Evolutionary conservation across 2,113 vertebrate genomes (phyloP).

Genomic region (Hippolais icterina): DNA sequence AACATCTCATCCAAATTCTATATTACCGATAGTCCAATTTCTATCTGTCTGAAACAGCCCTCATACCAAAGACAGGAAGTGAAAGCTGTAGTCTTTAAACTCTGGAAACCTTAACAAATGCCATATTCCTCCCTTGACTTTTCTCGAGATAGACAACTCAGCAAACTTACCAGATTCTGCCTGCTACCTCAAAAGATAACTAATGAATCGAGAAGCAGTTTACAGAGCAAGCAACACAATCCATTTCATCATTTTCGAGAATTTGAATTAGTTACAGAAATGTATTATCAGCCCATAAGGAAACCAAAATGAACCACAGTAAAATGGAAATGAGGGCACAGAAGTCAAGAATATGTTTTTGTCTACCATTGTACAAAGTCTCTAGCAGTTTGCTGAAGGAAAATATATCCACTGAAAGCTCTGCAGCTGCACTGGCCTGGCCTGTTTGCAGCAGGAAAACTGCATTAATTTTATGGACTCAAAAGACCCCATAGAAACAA

Average conservation of each 20-base stretch:
- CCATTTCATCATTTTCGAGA: neutral
- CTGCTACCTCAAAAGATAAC: neutral
- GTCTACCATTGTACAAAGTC: neutral
- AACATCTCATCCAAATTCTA: neutral
- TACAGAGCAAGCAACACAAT: neutral
- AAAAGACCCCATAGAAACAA: neutral
- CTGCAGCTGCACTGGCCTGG: neutral
- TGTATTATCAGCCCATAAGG: too few species aligned
- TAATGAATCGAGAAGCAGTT: neutral
- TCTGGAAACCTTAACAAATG: neutral
- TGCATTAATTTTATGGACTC: neutral
- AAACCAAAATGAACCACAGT: neutral
- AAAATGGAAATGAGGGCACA: neutral
- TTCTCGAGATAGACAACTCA: neutral
- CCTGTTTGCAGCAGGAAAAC: neutral
- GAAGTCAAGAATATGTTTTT: neutral
- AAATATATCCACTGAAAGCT: neutral
- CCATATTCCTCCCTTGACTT: neutral
- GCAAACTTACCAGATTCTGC: neutral
- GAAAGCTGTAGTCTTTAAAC: neutral
- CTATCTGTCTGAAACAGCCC: neutral
- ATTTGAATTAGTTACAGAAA: neutral
- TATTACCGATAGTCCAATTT: neutral
- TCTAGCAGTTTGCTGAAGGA: neutral
- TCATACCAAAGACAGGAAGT: neutral